phyloP scores from a whole-genome alignment of 2,888 invertebrate species.

The Meta bourneti region DNA sequence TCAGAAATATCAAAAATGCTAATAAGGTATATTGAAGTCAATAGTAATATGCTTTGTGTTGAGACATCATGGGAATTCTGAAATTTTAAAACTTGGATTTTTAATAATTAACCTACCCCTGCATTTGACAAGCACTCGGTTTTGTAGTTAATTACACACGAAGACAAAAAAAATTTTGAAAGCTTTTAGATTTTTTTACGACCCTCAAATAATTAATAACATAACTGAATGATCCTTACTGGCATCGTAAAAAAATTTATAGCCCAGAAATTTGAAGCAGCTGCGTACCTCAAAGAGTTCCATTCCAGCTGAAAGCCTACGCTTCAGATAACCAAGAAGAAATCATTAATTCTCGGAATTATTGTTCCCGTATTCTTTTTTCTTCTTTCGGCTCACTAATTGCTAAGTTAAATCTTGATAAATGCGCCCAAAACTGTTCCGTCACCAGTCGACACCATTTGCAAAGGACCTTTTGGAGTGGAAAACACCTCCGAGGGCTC shows the following conservation, averaged over 20 bases:
- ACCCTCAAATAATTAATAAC: constrained; percentile 25
- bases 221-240: constrained; percentile 22
- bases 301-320: constrained; percentile 6
- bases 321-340: constrained; percentile 30
- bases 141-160: no score
- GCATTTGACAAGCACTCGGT: no score
- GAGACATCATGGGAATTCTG: no score
- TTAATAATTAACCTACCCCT: no score
- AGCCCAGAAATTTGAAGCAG: constrained; percentile 4
- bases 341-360: constrained; percentile 59
- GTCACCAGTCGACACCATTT: constrained; percentile 27
- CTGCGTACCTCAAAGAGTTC: constrained; percentile 12
- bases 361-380: constrained; percentile 33
- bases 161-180: no score
- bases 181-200: constrained; percentile 3
- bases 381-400: constrained; percentile 22
- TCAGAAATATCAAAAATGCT: no score
- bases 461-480: constrained; percentile 21
- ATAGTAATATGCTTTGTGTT: no score
- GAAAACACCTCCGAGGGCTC: constrained; percentile 34
- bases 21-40: no score
- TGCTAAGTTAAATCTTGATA: constrained; percentile 61
- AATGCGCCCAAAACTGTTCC: constrained; percentile 60
- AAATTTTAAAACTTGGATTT: no score
- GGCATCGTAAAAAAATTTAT: background rate